Conservation (phyloP, 2,797 vertebrate species). For the Craterocephalus amniculus region DNA sequence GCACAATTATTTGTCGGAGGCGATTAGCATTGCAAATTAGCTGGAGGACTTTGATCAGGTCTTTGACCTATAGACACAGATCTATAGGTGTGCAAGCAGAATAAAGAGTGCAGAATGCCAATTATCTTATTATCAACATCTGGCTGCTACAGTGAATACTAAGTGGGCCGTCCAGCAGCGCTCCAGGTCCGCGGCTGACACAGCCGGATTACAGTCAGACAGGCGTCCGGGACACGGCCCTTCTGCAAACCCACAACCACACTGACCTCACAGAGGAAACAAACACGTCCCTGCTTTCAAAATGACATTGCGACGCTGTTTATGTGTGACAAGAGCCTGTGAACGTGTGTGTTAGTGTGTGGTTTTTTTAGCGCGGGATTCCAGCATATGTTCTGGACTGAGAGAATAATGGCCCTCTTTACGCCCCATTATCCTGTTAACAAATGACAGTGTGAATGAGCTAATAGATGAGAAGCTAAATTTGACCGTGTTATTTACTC, state of each 20-base stretch:
- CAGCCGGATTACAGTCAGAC: slow-evolving; percentile 69
- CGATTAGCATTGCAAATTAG: slow-evolving; percentile 84
- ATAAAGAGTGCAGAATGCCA: slow-evolving; percentile 74
- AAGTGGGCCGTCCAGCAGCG: slow-evolving; percentile 61
- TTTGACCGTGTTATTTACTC: slow-evolving; percentile 78
- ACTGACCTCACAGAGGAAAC: slow-evolving; percentile 21
- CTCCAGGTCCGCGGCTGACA: slow-evolving; percentile 69
- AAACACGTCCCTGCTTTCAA: slow-evolving; percentile 43
- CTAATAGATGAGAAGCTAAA: slow-evolving; percentile 77
- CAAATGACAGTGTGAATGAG: slow-evolving; percentile 79
- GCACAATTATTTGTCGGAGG: slow-evolving; percentile 77
- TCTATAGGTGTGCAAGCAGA: slow-evolving; percentile 70
- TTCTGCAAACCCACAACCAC: slow-evolving; percentile 42
- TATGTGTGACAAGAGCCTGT: slow-evolving; percentile 28
- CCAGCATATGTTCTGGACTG: slow-evolving; percentile 80
- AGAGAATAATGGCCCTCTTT: slow-evolving; percentile 82
- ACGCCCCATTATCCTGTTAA: slow-evolving; percentile 85
- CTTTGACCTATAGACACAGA: slow-evolving; percentile 80
- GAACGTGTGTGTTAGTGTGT: slow-evolving; percentile 42
- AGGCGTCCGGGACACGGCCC: slow-evolving; percentile 46
- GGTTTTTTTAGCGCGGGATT: slow-evolving; percentile 68
- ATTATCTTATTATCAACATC: slow-evolving; percentile 82
- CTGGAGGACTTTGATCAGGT: slow-evolving; percentile 79
- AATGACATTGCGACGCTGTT: slow-evolving; percentile 48
- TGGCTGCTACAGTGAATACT: slow-evolving; percentile 70